phyloP scores from a whole-genome alignment of 2,113 vertebrate genomes.

The Hylia prasina region DNA sequence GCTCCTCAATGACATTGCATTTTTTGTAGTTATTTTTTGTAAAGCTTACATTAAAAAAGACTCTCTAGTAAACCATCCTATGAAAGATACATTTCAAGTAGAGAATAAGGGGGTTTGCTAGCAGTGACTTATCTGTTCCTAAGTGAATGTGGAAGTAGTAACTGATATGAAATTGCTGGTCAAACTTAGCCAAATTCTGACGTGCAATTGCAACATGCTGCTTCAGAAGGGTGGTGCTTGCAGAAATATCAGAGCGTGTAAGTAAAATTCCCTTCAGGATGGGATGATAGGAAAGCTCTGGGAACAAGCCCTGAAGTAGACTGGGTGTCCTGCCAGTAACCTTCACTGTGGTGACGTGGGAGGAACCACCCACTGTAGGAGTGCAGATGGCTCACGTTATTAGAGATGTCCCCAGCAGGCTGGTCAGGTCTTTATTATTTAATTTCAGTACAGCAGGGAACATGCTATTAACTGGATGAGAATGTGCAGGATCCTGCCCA shows the following conservation, averaged over 20 bases:
- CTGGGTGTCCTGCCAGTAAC: slow-evolving; percentile 39
- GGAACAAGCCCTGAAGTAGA: neutral
- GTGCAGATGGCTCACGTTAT: neutral
- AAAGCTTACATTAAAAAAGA: neutral
- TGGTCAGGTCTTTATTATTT: neutral
- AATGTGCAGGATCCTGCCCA: neutral
- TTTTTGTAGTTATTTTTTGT: neutral
- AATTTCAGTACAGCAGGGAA: neutral
- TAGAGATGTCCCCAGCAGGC: neutral
- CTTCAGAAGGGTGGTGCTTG: slow-evolving; percentile 28
- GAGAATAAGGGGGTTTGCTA: neutral
- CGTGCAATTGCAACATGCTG: neutral
- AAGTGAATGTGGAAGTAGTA: neutral
- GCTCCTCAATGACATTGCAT: neutral
- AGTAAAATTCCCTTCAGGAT: neutral
- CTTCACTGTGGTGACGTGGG: neutral
- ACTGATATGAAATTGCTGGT: neutral
- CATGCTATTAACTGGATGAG: neutral
- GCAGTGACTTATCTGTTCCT: neutral
- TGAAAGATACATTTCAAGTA: neutral
- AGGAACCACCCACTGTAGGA: neutral
- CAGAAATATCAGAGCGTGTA: neutral
- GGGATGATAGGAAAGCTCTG: neutral
- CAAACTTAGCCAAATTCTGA: neutral
- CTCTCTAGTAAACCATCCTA: neutral